Conservation (phyloP, 2,797 vertebrate species). For the Mionectes olivaceus region DNA sequence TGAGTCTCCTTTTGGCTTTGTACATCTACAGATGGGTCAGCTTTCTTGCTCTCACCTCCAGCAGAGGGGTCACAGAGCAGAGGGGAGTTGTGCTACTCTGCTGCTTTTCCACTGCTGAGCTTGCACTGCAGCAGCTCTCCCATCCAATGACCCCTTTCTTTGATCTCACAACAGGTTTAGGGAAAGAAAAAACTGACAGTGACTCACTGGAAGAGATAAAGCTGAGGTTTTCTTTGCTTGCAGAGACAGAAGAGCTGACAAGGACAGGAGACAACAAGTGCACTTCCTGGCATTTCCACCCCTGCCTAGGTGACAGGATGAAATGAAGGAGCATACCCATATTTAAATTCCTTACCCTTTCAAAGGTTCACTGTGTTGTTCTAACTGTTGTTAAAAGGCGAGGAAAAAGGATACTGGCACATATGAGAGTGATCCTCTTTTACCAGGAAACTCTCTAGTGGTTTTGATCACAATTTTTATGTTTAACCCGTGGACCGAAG, state of each 20-base stretch:
- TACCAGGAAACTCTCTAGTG: neutral
- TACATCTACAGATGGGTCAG: neutral
- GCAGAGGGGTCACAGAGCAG: neutral
- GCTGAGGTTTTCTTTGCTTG: neutral
- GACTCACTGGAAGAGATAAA: neutral
- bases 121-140: neutral
- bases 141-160: neutral
- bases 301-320: neutral
- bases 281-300: neutral
- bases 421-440: neutral
- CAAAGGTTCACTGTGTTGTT: neutral
- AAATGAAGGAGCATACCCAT: neutral
- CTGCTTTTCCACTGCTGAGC: neutral
- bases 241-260: neutral
- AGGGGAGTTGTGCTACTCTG: neutral
- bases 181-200: neutral
- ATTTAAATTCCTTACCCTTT: neutral
- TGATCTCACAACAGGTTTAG: neutral
- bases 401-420: neutral
- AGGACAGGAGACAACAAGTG: neutral
- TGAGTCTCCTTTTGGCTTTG: neutral
- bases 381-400: neutral
- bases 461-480: neutral
- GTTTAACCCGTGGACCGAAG: neutral
- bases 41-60: neutral